phyloP scores from a whole-genome alignment of 2,888 invertebrate species.

The Latheticus oryzae region DNA sequence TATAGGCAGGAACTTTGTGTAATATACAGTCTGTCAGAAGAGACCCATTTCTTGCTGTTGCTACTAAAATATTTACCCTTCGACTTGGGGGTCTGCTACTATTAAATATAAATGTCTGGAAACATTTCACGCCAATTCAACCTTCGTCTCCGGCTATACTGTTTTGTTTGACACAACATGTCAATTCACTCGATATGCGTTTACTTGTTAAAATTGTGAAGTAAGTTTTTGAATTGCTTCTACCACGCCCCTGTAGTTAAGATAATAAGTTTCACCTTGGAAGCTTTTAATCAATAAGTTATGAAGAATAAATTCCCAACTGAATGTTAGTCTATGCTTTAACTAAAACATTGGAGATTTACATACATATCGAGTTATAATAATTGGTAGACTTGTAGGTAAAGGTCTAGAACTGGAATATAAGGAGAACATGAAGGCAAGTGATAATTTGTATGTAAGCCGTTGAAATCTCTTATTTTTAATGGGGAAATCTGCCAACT shows the following conservation, averaged over 20 bases:
- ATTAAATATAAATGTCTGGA: constrained; percentile 57
- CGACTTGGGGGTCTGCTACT: constrained; percentile 55
- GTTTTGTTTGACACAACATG: constrained; percentile 14
- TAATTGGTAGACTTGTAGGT: constrained; percentile 33
- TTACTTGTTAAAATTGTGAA: constrained; percentile 6
- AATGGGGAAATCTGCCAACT: constrained; percentile 17
- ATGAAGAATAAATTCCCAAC: constrained; percentile 24
- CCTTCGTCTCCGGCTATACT: constrained; percentile 45
- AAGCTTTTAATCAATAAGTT: constrained; percentile 13
- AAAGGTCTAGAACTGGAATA: constrained; percentile 3
- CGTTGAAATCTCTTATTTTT: constrained; percentile 17
- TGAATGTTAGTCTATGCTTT: constrained; percentile 21
- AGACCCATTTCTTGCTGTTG: constrained; percentile 55
- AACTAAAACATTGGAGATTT: constrained; percentile 31
- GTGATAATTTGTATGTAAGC: constrained; percentile 16
- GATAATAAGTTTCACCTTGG: constrained; percentile 4
- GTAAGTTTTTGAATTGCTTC: neutral
- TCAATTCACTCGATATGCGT: constrained; percentile 15
- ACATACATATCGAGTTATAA: constrained; percentile 41
- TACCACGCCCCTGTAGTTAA: constrained; percentile 10
- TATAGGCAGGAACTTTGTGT: constrained; percentile 40
- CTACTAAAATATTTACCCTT: constrained; percentile 57
- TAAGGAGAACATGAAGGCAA: constrained; percentile 21
- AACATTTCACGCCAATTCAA: constrained; percentile 56
- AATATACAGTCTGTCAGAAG: constrained; percentile 52